Base-by-base conservation (phyloP, 1,140 invertebrate genomes). In the Oncopodura yosiiana region DNA sequence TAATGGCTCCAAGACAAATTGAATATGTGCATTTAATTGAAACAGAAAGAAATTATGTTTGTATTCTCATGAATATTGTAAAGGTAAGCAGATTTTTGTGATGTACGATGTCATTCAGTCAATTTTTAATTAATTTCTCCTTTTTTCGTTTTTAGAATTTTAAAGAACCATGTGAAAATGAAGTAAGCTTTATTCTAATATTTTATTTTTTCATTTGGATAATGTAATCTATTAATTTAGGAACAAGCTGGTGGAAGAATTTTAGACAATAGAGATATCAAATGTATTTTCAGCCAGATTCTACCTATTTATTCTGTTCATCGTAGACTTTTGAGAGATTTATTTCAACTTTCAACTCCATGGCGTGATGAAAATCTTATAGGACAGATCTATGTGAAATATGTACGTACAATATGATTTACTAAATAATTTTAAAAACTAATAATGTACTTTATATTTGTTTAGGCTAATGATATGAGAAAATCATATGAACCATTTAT, bases 401-500 rank as follows among this genome's bases (percentile, higher is more conserved):
- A 89, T 66, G 76, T 78, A 68, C 71, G 73, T 69, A n/a, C 30
- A 29, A 32, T 60, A 29, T 11, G 12, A 8, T 8, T 14, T 11
- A 27, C 23, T 26, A 48, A 26, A n/a, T 41, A n/a, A 57, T 59
- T 50, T 18, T 49, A 14, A 12, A 55, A 30, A 42, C 45, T 23
- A 24, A 23, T 53, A 45, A 27, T 45, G 46, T 36, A 16, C 18
- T 65, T 52, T 61, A 34, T 5, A 16, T 53, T 45, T 46, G 38
- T 61, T 57, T 66, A 77, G 74, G 68, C 72, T 16, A 70, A 73
- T 32, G 74, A 70, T n/a, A 61, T 97, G 59, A 77, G 86, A 42
- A 94, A 90, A 71, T 87, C 91, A 0, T 99, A 99, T 75, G 93
- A 94, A 43, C 89, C 92, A 5, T 99, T 94, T 72, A 85, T 97